phyloP scores from a whole-genome alignment of 2,888 invertebrate genomes.

The Ptychoptera contaminata region DNA sequence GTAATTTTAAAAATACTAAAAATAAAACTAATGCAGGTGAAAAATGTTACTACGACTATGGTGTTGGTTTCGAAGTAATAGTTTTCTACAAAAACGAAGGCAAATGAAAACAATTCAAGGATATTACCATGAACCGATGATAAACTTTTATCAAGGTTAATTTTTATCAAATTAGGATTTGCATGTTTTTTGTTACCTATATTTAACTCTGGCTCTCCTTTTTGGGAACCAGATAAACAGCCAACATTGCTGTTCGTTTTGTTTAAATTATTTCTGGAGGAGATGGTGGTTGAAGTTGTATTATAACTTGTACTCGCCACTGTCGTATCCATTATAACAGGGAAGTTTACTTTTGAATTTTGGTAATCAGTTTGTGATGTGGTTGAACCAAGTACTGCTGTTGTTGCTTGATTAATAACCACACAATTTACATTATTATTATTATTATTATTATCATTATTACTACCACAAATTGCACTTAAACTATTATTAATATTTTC shows the following conservation, averaged over 20 bases:
- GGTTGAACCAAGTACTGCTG: constrained; percentile 1
- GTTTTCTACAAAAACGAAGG: no score
- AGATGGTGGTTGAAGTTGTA: no score
- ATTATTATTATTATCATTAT: constrained; percentile 8
- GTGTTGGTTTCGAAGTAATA: no score
- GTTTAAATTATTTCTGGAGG: no score
- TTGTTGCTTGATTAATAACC: constrained; percentile 8
- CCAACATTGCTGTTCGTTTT: no score
- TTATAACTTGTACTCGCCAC: constrained; percentile 21
- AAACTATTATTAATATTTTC: constrained; percentile 10
- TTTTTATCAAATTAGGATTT: no score
- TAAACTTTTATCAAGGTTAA: no score
- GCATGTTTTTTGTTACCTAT: no score
- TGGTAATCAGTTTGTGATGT: constrained; percentile 24
- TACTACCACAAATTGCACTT: not conserved
- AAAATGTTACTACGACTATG: no score
- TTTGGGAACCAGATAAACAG: constrained; percentile 17
- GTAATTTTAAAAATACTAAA: no score
- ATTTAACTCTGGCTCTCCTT: constrained; percentile 30
- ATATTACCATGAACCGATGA: not conserved
- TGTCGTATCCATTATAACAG: constrained; percentile 30
- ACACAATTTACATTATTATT: constrained; percentile 15
- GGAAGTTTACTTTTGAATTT: constrained; percentile 21
- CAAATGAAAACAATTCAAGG: no score
- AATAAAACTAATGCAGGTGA: no score